Evolutionary conservation across 2,888 invertebrate genomes (phyloP), one percentile per base, ranked within the genome.

Genomic region (Apamea epomidion): DNA sequence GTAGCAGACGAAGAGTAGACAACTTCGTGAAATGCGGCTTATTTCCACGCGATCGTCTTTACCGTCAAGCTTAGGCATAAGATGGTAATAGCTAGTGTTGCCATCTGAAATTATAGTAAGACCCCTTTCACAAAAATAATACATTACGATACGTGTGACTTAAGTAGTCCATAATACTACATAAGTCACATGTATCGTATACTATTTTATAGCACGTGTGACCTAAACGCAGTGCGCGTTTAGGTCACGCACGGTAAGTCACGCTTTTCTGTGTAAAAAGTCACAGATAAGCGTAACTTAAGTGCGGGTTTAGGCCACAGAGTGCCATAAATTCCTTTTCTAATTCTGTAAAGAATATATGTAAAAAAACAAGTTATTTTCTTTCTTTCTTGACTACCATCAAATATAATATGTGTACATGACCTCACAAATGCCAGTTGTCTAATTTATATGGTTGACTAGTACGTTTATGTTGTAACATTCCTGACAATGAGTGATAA

Each of bases 401-500:
- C 29, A 2, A 37, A n/a, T 51, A 37, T 37, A 37, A 37, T 71
- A 25, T 60, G n/a, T n/a, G 21, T 21, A 1, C 2, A 16, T 54
- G 21, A 62, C 25, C 32, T 32, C 54, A 79, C 37, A 1, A 42
- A 32, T 32, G 3, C 18, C 25, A 45, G n/a, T 73, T 37, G 25
- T 67, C 18, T 37, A 25, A 58, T 45, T 45, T 16, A 18, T n/a
- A 69, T 74, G 37, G 62, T 76, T 69, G 45, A 37, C 37, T 69
- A 45, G 37, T 45, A 42, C 16, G 10, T 45, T 62, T 18, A 54
- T 78, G 32, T 67, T 83, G 79, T 62, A 37, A 54, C 18, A 75
- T 83, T 83, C 80, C 83, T 83, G 83, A 74, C 74, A 74, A 74
- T 74, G 67, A 70, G 82, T 80, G 82, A 82, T 78, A 69, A 45